phyloP scores from a whole-genome alignment of 1,140 invertebrate genomes.

The Drosophila nebulosa region DNA sequence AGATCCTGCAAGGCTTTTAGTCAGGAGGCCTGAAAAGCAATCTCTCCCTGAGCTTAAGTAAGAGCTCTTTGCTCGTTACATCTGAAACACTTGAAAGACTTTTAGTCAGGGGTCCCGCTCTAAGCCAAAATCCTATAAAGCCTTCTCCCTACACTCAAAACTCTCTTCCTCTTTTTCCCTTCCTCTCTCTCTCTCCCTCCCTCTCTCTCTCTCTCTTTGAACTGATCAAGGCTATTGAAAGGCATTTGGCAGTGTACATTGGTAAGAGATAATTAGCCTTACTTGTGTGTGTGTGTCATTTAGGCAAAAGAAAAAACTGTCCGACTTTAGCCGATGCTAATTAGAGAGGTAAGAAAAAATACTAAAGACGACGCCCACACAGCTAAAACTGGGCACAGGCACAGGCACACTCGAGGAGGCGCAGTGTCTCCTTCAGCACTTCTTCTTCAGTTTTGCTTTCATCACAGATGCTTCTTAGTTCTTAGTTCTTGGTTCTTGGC shows the following conservation, averaged over 20 bases:
- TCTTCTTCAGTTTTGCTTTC: not conserved
- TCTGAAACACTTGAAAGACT: too few relatives aligned
- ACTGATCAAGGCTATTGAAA: not conserved
- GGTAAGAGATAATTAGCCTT: slow-evolving; percentile 29
- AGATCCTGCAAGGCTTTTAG: too few relatives aligned
- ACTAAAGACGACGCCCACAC: slow-evolving; percentile 35
- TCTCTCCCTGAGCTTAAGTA: too few relatives aligned
- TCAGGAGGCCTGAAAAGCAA: too few relatives aligned
- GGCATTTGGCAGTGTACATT: not conserved
- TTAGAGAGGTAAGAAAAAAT: slow-evolving; percentile 34
- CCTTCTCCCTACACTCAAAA: too few relatives aligned
- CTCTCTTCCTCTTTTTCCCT: too few relatives aligned
- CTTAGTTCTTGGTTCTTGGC: slow-evolving; percentile 1
- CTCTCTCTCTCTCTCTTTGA: not conserved
- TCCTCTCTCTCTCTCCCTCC: not conserved
- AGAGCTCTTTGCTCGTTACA: too few relatives aligned
- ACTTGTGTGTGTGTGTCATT: slow-evolving; percentile 38
- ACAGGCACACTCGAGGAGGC: slow-evolving; percentile 18
- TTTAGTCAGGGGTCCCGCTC: too few relatives aligned
- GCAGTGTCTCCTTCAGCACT: not conserved
- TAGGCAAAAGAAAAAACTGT: slow-evolving; percentile 16
- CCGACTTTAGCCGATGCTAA: slow-evolving; percentile 49
- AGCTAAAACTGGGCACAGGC: slow-evolving; percentile 12
- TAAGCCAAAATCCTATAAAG: too few relatives aligned
- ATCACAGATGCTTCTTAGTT: not conserved